Evolutionary conservation across 2,113 vertebrate genomes (phyloP).

Genomic region (Anoura caudifer): DNA sequence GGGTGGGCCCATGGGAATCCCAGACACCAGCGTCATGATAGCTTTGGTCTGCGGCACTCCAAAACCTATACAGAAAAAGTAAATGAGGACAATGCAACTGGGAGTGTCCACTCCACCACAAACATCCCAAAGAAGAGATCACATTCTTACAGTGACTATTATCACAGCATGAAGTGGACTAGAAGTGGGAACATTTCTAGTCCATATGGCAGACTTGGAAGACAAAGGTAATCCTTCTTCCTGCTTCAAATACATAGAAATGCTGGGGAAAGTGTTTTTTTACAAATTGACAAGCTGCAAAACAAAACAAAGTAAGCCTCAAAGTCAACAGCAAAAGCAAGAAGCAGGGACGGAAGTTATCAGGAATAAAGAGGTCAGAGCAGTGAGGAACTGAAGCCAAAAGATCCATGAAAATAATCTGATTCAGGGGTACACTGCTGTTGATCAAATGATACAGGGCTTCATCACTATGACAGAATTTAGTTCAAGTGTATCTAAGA

Average conservation of each 20-base stretch:
- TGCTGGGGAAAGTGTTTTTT: background rate
- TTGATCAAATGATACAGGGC: background rate
- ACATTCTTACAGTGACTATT: background rate
- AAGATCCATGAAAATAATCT: background rate
- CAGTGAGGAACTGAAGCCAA: background rate
- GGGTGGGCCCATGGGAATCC: conserved; percentile 92
- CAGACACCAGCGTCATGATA: conserved; percentile 90
- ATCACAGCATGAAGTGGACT: background rate
- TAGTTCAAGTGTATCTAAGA: background rate
- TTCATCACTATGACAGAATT: background rate
- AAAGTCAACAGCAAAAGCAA: background rate
- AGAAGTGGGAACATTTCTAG: background rate
- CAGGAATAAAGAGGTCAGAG: background rate
- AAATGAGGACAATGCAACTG: background rate
- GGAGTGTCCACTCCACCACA: background rate
- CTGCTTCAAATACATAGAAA: background rate
- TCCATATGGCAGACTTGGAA: background rate
- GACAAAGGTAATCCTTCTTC: background rate
- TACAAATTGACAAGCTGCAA: background rate
- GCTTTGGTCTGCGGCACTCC: conserved; percentile 93
- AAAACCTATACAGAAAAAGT: conserved; percentile 84
- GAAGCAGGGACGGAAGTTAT: background rate
- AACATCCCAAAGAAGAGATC: background rate
- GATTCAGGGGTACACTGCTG: background rate
- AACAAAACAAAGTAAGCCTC: background rate